Percentiles rank a stretch among this genome's conserved stretches.
These are phyloP conservation scores for Cardiocondyla obscurior DNA, from an alignment of 1,140 invertebrate species.

Conservation along the genomic window DNA sequence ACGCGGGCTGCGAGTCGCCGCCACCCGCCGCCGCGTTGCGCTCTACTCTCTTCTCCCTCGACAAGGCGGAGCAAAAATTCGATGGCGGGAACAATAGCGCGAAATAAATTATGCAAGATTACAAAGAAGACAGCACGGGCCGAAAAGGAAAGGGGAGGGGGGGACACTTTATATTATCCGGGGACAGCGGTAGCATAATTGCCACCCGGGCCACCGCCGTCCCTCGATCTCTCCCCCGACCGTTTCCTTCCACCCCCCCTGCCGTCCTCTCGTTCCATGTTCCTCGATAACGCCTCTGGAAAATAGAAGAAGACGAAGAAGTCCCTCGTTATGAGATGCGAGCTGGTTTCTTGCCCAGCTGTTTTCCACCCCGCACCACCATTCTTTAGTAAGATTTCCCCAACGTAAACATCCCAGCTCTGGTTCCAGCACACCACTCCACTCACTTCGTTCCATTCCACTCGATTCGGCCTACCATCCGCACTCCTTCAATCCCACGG, in stretches of 20 bases:
- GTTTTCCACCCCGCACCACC: constrained; percentile 53
- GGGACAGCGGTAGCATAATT: constrained; percentile 72
- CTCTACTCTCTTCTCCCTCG: constrained; percentile 22
- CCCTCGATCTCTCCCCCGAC: constrained; percentile 17
- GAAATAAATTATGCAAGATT: constrained; percentile 75
- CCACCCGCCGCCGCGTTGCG: background rate
- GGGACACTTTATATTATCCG: constrained; percentile 73
- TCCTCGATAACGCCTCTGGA: constrained; percentile 18
- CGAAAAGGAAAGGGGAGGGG: constrained; percentile 7
- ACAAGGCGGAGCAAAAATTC: constrained; percentile 61
- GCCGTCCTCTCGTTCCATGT: constrained; percentile 1
- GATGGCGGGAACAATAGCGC: constrained; percentile 66
- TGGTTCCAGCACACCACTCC: constrained; percentile 61
- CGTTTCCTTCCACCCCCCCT: background rate
- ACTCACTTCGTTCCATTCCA: constrained; percentile 65
- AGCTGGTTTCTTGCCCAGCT: constrained; percentile 65
- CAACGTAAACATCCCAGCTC: constrained; percentile 71
- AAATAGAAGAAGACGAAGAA: constrained; percentile 52
- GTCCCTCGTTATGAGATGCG: constrained; percentile 69
- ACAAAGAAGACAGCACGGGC: constrained; percentile 65
- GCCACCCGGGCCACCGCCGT: constrained; percentile 43
- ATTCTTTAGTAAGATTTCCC: constrained; percentile 74
- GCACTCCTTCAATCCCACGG: constrained; percentile 60
- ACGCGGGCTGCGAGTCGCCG: constrained; percentile 9
- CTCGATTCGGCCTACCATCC: constrained; percentile 43